phyloP scores from a whole-genome alignment of 2,888 invertebrate genomes.

The Pollenia angustigena region DNA sequence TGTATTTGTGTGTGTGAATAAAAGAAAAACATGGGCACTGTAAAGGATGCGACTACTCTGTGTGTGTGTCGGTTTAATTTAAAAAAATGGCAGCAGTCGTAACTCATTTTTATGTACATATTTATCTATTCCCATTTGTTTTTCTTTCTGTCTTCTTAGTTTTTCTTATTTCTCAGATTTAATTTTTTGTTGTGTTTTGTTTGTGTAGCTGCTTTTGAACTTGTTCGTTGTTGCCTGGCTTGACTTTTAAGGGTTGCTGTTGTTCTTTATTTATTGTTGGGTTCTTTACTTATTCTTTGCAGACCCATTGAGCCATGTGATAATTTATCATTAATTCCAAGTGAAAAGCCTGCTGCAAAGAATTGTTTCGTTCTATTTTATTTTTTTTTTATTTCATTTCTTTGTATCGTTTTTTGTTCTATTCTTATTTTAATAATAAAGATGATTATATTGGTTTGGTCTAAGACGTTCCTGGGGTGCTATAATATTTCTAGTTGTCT shows the following conservation, averaged over 20 bases:
- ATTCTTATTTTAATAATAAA: constrained; percentile 75
- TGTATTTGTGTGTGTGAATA: constrained; percentile 4
- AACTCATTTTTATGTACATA: constrained; percentile 82
- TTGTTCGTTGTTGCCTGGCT: constrained; percentile 52
- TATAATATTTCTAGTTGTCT: constrained; percentile 60
- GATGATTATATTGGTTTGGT: constrained; percentile 65
- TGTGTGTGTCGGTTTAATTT: constrained; percentile 76
- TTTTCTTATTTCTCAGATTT: constrained; percentile 63
- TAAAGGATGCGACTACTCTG: constrained; percentile 45
- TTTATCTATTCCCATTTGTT: constrained; percentile 72
- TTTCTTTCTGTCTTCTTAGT: constrained; percentile 61
- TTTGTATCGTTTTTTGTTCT: constrained; percentile 41
- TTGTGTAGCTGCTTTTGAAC: constrained; percentile 61
- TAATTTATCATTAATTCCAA: constrained; percentile 80
- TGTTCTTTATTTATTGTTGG: constrained; percentile 24
- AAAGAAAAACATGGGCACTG: constrained; percentile 48
- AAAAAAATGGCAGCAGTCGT: constrained; percentile 82
- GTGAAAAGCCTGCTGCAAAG: constrained; percentile 65
- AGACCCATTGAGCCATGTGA: constrained; percentile 74
- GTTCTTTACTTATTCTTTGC: constrained; percentile 45
- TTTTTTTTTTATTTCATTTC: constrained; percentile 6
- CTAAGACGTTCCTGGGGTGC: constrained; percentile 81
- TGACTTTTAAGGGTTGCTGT: constrained; percentile 63
- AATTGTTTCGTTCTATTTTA: constrained; percentile 42
- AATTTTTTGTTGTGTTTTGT: constrained; percentile 35